Conservation (phyloP, 2,113 vertebrate species). For the Nothobranchius kuhntae region DNA sequence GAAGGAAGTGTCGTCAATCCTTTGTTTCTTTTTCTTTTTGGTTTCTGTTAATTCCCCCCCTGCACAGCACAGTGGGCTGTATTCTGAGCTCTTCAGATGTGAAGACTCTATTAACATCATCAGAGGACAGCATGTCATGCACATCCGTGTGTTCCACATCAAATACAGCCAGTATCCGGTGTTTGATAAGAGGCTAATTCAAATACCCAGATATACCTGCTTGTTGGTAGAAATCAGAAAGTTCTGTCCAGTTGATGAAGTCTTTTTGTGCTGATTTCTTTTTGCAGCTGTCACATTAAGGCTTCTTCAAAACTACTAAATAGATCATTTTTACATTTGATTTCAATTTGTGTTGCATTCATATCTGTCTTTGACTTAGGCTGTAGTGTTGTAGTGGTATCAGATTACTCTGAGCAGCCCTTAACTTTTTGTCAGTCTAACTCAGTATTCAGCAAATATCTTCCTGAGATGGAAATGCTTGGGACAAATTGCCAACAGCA, state of each 20-base stretch:
- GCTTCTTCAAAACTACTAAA: neutral
- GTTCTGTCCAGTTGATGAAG: conserved; percentile 20
- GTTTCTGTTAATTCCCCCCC: conserved; percentile 9
- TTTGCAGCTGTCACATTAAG: conserved; percentile 37
- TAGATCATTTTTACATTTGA: neutral
- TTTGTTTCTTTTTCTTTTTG: conserved; percentile 14
- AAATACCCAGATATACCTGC: conserved; percentile 20
- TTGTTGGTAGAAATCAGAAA: conserved; percentile 20
- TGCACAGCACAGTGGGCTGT: conserved; percentile 3
- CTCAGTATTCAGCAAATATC: too few species aligned
- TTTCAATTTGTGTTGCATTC: conserved; percentile 6
- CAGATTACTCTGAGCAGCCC: neutral
- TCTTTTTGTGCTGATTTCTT: conserved; percentile 30
- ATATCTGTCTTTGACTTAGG: neutral
- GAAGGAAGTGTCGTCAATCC: conserved; percentile 33
- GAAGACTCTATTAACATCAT: conserved; percentile 27
- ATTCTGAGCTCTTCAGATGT: conserved; percentile 31
- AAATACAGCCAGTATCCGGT: conserved; percentile 33
- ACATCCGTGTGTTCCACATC: conserved; percentile 20
- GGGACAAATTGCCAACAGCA: too few species aligned
- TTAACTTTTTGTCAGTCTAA: too few species aligned
- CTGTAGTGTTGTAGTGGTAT: neutral
- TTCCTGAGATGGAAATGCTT: too few species aligned
- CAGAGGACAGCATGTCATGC: conserved; percentile 27
- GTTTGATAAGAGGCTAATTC: conserved; percentile 42